phyloP scores from a whole-genome alignment of 2,888 invertebrate genomes.

The Prionchulus punctatus region DNA sequence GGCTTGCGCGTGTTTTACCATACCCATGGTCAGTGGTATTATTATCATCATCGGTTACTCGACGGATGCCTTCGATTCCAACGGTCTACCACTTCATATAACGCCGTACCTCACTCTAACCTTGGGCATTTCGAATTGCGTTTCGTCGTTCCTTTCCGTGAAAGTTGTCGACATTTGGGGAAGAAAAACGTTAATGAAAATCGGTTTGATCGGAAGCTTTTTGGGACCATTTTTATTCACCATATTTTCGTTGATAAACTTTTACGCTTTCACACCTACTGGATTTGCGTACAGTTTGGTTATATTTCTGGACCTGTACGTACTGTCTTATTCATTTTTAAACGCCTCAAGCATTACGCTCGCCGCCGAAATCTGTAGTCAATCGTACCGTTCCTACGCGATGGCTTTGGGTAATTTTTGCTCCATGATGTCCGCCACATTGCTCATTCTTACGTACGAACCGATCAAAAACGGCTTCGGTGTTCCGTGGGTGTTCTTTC shows the following conservation, averaged over 20 bases:
- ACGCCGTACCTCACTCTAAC: background rate
- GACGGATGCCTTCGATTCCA: background rate
- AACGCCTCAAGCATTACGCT: background rate
- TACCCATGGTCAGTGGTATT: background rate
- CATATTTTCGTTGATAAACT: background rate
- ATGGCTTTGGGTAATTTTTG: background rate
- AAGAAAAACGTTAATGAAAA: background rate
- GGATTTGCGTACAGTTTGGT: background rate
- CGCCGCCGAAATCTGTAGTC: background rate
- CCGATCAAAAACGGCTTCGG: background rate
- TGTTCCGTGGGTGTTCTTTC: background rate
- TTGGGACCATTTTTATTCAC: background rate
- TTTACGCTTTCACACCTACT: background rate
- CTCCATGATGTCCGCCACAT: background rate
- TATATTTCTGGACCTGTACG: background rate
- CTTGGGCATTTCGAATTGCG: background rate
- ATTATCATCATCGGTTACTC: background rate
- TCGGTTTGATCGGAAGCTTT: background rate
- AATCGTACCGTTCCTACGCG: background rate
- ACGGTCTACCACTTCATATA: background rate
- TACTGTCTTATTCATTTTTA: background rate
- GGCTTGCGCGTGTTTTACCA: background rate
- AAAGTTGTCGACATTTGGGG: background rate
- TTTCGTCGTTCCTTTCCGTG: background rate
- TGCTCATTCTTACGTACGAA: background rate